Percentiles rank a stretch among this genome's conserved stretches.
Conservation (phyloP, 2,888 invertebrate species). For the Teleogryllus oceanicus region DNA sequence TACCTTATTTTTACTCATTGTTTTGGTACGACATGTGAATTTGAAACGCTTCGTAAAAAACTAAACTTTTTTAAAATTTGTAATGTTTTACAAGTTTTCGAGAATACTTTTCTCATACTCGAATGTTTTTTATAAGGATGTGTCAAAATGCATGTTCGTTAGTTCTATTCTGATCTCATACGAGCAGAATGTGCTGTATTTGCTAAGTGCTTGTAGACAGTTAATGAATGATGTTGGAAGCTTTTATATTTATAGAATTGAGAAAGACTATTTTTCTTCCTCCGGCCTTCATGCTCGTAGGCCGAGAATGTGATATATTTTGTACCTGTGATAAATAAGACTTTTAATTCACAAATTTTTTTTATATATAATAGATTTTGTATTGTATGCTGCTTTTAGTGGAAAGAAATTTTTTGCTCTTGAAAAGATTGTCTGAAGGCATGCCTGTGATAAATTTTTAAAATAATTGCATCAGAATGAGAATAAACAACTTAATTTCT, state of each 20-base stretch:
- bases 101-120: not conserved
- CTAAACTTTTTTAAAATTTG: no score
- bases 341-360: not conserved
- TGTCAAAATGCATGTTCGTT: not conserved
- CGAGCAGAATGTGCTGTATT: not conserved
- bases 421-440: no score
- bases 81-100: not conserved
- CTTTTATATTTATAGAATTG: not conserved
- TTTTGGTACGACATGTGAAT: no score
- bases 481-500: no score
- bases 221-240: not conserved
- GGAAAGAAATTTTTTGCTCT: no score
- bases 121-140: not conserved
- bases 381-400: no score
- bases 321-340: constrained; percentile 31
- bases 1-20: constrained; percentile 21
- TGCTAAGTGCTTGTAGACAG: not conserved
- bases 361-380: not conserved
- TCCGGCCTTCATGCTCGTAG: not conserved
- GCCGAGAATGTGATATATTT: constrained; percentile 28
- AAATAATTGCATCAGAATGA: no score
- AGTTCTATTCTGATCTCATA: not conserved
- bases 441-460: no score
- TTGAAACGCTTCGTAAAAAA: no score
- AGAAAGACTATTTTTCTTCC: not conserved